A percentile compares a stretch with the other conserved stretches of the same genome.
These are phyloP conservation scores for Heliconius hewitsoni DNA, from an alignment of 1,140 invertebrate species.

Conservation along the genomic window DNA sequence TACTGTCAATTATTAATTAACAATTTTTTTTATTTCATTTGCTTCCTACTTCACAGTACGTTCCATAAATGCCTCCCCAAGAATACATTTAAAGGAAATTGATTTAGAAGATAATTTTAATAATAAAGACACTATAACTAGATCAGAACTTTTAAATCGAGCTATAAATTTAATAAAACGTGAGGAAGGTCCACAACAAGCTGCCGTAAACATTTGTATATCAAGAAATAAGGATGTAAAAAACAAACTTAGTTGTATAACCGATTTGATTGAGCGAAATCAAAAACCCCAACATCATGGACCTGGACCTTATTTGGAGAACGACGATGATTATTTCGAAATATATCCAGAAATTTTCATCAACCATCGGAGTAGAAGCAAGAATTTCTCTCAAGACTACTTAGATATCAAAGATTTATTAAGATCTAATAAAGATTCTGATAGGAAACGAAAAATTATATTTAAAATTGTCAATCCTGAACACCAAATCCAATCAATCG, in stretches of 20 bases:
- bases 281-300: not conserved
- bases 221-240: not conserved
- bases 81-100: not conserved
- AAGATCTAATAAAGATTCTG: not conserved
- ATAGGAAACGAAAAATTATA: not conserved
- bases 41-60: not conserved
- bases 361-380: not conserved
- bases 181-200: not conserved
- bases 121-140: not conserved
- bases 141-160: slow-evolving; percentile 5
- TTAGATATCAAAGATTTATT: slow-evolving; percentile 30
- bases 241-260: slow-evolving; percentile 14
- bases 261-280: too few species aligned
- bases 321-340: not conserved
- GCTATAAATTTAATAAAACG: slow-evolving; percentile 19
- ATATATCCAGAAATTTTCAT: slow-evolving; percentile 1
- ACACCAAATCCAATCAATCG: not conserved
- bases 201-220: slow-evolving; percentile 16
- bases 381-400: slow-evolving; percentile 32
- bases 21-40: not conserved
- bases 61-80: not conserved
- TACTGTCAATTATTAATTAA: too few species aligned
- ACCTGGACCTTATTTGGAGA: not conserved
- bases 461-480: slow-evolving; percentile 23
- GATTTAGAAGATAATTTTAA: not conserved